Base-by-base conservation (phyloP, 2,888 invertebrate genomes). In the Brachyptera putata region DNA sequence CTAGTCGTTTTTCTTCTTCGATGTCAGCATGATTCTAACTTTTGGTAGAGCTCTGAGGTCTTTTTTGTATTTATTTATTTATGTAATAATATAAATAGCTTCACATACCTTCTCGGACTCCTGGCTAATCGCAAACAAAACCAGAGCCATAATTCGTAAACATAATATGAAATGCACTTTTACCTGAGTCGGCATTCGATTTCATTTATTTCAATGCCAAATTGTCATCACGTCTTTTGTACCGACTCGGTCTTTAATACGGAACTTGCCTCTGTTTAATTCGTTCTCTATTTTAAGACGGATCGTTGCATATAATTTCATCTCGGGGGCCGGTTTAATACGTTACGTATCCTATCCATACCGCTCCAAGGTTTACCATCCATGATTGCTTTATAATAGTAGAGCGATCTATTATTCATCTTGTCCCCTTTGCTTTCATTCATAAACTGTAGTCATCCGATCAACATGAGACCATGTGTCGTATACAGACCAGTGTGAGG, bases 311-410 rank as follows among this genome's bases (percentile, higher is more conserved):
- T 41, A 41, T 21, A 21, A 41, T 18, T 41, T 41, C 21, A 21
- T 41, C n/a, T 41, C 9, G 18, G 41, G 41, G 41, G 41, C 21
- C 41, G 41, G 41, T 41, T 41, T 14, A 16, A 18, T n/a, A n/a
- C 3, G n/a, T 1, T 13, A 41, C 13, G 16, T 37, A 41, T 18
- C 16, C 21, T 16, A 18, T 18, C 7, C n/a, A 21, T 16, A 41
- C 16, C 16, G 14, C 41, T 41, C 21, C 41, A 41, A 41, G 41
- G 41, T 41, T 41, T 21, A 18, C 41, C 4, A 21, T 21, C 16
- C 41, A 18, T 41, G 41, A 41, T 41, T 41, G 41, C 41, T 18
- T 41, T 41, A 41, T 41, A 41, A 41, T 41, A 41, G 41, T 41
- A 21, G 37, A 37, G n/a, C 14, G 13, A 37, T 41, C 41, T 41